Percentiles rank a stretch among this genome's conserved stretches.
These are phyloP conservation scores for Deroptyus accipitrinus DNA, from an alignment of 2,113 vertebrate genomes.

Conservation along the genomic window DNA sequence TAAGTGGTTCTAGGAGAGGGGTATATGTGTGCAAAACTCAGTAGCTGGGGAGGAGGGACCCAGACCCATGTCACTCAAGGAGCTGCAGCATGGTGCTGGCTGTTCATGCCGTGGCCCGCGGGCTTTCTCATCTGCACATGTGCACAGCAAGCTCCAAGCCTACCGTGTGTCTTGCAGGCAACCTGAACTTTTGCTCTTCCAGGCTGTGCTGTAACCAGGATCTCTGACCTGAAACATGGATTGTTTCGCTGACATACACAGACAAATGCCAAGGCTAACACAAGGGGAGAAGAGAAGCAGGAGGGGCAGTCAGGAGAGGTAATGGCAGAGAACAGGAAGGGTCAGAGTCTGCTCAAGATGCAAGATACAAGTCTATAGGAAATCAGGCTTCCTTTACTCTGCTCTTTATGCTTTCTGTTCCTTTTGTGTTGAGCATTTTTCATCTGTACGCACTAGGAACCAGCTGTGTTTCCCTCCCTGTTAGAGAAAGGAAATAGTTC, in stretches of 20 bases:
- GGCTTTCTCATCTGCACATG: neutral
- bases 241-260: slow-evolving; percentile 22
- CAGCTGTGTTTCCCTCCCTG: slow-evolving; percentile 45
- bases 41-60: neutral
- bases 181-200: slow-evolving; percentile 33
- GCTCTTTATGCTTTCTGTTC: slow-evolving; percentile 13
- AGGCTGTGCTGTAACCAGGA: neutral
- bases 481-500: slow-evolving; percentile 42
- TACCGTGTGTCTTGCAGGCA: neutral
- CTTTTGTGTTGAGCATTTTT: slow-evolving; percentile 44
- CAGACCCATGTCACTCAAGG: neutral
- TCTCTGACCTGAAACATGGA: neutral
- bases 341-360: slow-evolving; percentile 4
- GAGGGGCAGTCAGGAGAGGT: neutral
- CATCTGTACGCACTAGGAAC: slow-evolving; percentile 17
- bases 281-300: slow-evolving; percentile 9
- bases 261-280: slow-evolving; percentile 28
- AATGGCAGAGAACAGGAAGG: slow-evolving; percentile 24
- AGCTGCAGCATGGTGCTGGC: neutral
- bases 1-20: neutral
- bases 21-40: neutral
- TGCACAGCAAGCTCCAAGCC: rapidly evolving
- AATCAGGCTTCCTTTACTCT: slow-evolving; percentile 46
- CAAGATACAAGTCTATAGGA: slow-evolving; percentile 42
- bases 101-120: neutral